These are phyloP conservation scores for Epiblema foenella DNA, from an alignment of 2,888 invertebrate species.

Conservation along the genomic window DNA sequence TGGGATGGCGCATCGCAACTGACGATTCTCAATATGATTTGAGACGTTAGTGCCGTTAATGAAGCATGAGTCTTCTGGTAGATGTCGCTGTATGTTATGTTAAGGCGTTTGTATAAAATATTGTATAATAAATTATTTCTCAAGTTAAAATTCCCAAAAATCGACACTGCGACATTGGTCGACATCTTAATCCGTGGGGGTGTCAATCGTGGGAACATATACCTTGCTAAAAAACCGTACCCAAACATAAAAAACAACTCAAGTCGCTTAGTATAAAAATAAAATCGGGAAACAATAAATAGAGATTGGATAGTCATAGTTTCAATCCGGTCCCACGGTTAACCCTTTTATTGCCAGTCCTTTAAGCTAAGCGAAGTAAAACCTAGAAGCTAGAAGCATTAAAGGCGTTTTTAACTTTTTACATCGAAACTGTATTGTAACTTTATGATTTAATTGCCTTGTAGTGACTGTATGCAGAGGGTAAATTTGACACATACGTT, in stretches of 20 bases:
- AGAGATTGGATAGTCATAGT: slow-evolving; percentile 42
- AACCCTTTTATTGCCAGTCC: slow-evolving; percentile 32
- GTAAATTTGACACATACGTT: too few species aligned
- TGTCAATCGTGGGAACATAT: background rate
- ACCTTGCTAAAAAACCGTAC: background rate
- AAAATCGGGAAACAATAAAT: slow-evolving; percentile 34
- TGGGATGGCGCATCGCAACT: too few species aligned
- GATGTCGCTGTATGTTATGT: too few species aligned
- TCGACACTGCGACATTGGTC: too few species aligned
- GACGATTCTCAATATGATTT: too few species aligned
- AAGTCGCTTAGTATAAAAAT: slow-evolving; percentile 33
- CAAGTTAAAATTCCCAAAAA: too few species aligned
- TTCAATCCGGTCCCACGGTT: slow-evolving; percentile 38
- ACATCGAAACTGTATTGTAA: background rate
- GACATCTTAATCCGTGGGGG: too few species aligned
- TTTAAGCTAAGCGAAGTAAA: background rate
- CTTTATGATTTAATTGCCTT: slow-evolving; percentile 22
- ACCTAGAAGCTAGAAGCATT: background rate
- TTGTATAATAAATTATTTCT: too few species aligned
- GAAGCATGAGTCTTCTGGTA: too few species aligned
- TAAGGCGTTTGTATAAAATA: too few species aligned
- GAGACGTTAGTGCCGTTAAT: too few species aligned
- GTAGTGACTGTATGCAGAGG: background rate
- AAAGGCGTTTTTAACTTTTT: background rate
- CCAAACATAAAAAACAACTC: slow-evolving; percentile 25